A percentile compares a stretch with the other conserved stretches of the same genome.
Evolutionary conservation across 2,797 vertebrate genomes (phyloP).

Genomic region (Muraenolepis orangiensis): DNA sequence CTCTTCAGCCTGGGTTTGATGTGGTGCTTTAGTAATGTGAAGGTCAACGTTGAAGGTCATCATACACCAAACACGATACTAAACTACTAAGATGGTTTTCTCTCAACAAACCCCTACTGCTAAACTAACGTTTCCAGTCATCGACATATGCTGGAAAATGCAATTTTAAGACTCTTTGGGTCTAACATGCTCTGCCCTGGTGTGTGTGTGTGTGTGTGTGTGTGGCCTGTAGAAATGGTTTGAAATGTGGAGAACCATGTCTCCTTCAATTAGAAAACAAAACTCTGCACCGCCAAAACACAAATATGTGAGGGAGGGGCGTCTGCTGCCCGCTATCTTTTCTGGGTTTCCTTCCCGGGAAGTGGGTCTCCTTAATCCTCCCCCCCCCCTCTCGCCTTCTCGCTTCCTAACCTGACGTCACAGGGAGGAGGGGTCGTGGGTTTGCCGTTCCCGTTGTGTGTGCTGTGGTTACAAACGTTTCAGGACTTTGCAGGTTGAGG

Average conservation of each 20-base stretch:
- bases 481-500: conserved; percentile 48
- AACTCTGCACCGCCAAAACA: not conserved
- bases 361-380: not conserved
- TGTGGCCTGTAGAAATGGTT: not conserved
- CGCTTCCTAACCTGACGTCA: conserved; percentile 4
- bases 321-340: not conserved
- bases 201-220: too few species aligned
- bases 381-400: not conserved
- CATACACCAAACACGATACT: not conserved
- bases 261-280: not conserved
- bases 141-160: not conserved
- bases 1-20: conserved; percentile 25
- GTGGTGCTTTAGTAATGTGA: conserved; percentile 13
- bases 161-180: not conserved
- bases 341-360: not conserved
- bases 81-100: not conserved
- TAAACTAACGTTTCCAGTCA: not conserved
- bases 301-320: not conserved
- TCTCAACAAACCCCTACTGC: not conserved
- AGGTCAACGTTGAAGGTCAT: not conserved
- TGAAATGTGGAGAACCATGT: not conserved
- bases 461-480: conserved; percentile 22
- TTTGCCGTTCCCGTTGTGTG: not conserved
- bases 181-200: not conserved
- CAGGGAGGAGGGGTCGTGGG: conserved; percentile 5